Evolutionary conservation across 2,888 invertebrate species (phyloP), one percentile per base, ranked within the genome.

Genomic region (Mythimna pallens): DNA sequence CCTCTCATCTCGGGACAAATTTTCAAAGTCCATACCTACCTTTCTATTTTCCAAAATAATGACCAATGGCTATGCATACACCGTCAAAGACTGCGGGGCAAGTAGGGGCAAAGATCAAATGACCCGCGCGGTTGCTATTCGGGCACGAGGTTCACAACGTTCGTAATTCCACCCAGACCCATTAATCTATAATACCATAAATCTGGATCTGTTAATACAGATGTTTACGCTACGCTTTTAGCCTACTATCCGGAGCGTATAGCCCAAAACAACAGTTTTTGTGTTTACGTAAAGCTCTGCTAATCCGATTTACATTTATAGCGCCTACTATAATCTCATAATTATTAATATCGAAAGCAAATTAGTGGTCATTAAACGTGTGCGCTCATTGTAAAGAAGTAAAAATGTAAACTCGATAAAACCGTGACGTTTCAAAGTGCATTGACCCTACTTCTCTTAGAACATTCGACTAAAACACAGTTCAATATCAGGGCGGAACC

Each of bases 151-250:
- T 63, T 70, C 71, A 65, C 58, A 78, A 25, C n/a, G 62, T 78
- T 78, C 71, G 71, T 87, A 86, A 81, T 76, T 78, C 73, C 73
- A 72, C 72, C 76, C 74, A 75, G 78, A 78, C 68, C 71, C 66
- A 86, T 83, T 72, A 74, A 73, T 81, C 65, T 81, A 52, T 70
- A 80, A 55, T 64, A 81, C 76, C 58, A 83, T 81, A 78, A 76
- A 76, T 82, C 76, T 80, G 82, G 70, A 66, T 76, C 62, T 74
- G 76, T 82, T 76, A 67, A 68, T 82, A 76, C 79, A 71, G 57
- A 82, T 85, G 83, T 83, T 80, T 83, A 83, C 78, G 66, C 55
- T 59, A 77, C 76, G 65, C 73, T 77, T 84, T 82, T 77, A 81
- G 69, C 69, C 54, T 72, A 82, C 77, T 76, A 80, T 82, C 76